Conservation (phyloP, 2,888 invertebrate genomes). For the Endotricha flammealis region DNA sequence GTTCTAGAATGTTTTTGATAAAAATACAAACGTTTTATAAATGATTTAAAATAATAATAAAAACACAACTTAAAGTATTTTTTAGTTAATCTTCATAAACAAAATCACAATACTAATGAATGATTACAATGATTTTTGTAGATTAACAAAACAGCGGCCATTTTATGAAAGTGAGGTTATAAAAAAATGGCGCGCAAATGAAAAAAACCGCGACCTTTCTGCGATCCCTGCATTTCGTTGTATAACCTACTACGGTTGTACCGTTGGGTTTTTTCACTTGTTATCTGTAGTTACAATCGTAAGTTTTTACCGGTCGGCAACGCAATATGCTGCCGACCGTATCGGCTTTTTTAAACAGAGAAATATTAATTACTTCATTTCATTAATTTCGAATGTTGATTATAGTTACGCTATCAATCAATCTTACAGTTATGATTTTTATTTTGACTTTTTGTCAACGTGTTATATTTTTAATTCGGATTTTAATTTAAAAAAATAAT, state of each 20-base stretch:
- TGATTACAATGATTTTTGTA: not conserved
- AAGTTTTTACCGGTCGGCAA: conserved; percentile 21
- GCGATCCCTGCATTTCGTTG: conserved; percentile 4
- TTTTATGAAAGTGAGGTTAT: not conserved
- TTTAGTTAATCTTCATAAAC: no score
- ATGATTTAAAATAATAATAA: no score
- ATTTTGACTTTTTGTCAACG: no score
- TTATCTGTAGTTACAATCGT: conserved; percentile 28
- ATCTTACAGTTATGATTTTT: no score
- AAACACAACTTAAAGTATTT: no score
- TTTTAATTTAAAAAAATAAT: no score
- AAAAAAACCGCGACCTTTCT: not conserved
- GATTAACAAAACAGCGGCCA: not conserved
- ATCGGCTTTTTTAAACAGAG: conserved; percentile 25
- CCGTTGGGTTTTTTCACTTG: conserved; percentile 20
- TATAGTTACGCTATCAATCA: conserved; percentile 1
- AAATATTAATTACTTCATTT: conserved; percentile 53
- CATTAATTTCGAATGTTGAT: conserved; percentile 36
- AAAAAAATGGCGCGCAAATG: not conserved
- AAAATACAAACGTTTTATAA: no score
- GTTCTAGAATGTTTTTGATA: no score
- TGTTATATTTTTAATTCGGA: no score
- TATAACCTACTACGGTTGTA: conserved; percentile 11
- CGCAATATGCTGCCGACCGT: conserved; percentile 23
- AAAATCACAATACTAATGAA: no score